Evolutionary conservation across 2,888 invertebrate species (phyloP).

Genomic region (Thymelicus lineola): DNA sequence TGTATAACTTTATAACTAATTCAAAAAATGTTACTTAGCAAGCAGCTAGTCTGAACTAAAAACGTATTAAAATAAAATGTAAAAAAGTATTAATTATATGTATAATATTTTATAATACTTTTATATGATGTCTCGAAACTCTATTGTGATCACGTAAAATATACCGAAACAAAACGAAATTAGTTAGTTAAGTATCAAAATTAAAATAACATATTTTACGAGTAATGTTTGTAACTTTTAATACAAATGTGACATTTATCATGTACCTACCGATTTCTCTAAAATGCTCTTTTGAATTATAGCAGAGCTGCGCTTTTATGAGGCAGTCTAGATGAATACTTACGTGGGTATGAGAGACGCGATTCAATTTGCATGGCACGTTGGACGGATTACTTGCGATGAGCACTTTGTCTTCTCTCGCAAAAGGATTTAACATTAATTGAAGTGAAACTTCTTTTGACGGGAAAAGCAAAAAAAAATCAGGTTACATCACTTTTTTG

Average conservation of each 20-base stretch:
- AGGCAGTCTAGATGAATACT: slow-evolving; percentile 6
- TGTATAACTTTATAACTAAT: too few relatives aligned
- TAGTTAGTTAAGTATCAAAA: too few relatives aligned
- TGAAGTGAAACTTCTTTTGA: slow-evolving; percentile 6
- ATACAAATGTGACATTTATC: not conserved
- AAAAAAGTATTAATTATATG: too few relatives aligned
- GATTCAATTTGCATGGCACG: slow-evolving; percentile 79
- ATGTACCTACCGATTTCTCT: not conserved
- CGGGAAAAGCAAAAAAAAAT: not conserved
- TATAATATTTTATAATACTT: too few relatives aligned
- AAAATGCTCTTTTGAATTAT: slow-evolving; percentile 1
- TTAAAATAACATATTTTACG: too few relatives aligned
- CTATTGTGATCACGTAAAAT: too few relatives aligned
- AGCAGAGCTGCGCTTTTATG: not conserved
- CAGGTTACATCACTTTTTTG: too few relatives aligned
- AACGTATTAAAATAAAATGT: too few relatives aligned
- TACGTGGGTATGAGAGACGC: slow-evolving; percentile 63
- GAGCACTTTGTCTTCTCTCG: slow-evolving; percentile 43
- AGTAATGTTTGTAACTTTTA: not conserved
- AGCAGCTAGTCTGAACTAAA: too few relatives aligned
- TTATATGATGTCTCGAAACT: too few relatives aligned
- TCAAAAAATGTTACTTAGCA: too few relatives aligned
- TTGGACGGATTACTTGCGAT: slow-evolving; percentile 73
- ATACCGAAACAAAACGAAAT: too few relatives aligned
- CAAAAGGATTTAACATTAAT: slow-evolving; percentile 8